phyloP scores from a whole-genome alignment of 1,140 invertebrate species.

The Brachionus angularis region DNA sequence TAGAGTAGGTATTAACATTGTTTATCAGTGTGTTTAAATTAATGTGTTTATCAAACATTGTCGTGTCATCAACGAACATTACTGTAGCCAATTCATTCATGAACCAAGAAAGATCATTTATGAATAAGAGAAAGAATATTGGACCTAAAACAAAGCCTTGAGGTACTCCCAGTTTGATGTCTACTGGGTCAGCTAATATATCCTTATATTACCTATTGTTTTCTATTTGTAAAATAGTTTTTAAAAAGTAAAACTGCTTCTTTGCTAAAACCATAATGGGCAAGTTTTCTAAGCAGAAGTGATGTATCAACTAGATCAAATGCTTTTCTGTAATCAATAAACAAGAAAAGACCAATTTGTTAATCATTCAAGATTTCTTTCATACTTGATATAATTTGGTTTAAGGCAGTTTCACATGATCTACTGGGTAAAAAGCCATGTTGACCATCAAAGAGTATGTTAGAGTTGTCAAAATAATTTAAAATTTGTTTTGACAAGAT shows the following conservation, averaged over 20 bases:
- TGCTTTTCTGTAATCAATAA: slow-evolving; percentile 34
- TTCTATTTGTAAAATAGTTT: slow-evolving; percentile 23
- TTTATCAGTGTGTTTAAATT: not conserved
- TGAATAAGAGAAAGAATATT: slow-evolving; percentile 8
- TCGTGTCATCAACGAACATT: slow-evolving; percentile 7
- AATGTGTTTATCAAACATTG: not conserved
- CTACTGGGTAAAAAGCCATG: not conserved
- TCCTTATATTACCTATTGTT: slow-evolving; percentile 20
- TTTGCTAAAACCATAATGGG: not conserved
- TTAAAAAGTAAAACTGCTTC: not conserved
- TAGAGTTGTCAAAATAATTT: not conserved
- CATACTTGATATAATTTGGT: not conserved
- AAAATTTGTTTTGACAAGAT: not conserved
- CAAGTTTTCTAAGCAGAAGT: not conserved
- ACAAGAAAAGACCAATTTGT: not conserved
- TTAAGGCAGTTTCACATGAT: not conserved
- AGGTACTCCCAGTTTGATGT: not conserved
- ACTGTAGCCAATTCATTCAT: not conserved
- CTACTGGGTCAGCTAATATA: not conserved
- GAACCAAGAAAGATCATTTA: slow-evolving; percentile 10
- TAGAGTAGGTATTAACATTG: not conserved
- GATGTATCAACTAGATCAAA: slow-evolving; percentile 8
- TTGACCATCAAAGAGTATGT: not conserved
- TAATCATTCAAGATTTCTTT: not conserved
- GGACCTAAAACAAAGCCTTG: slow-evolving; percentile 5